Evolutionary conservation across 1,140 invertebrate genomes (phyloP), one percentile per base, ranked within the genome.

Genomic region (Araneus ventricosus): DNA sequence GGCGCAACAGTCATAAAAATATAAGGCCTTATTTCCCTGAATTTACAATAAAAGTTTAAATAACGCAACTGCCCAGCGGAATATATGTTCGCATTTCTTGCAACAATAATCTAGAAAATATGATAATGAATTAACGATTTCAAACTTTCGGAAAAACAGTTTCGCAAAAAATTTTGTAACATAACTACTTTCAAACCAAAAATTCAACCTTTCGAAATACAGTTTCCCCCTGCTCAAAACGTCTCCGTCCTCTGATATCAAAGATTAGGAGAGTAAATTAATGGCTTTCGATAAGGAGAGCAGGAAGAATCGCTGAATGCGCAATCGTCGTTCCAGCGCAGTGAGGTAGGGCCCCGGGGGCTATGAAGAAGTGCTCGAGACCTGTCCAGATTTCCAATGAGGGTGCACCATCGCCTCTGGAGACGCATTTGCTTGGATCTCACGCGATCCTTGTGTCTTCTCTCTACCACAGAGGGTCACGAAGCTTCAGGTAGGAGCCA

Each of bases 361-460:
- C 34, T 17, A 75, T n/a, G 17, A 88, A 63, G 52, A 67, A 88
- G 41, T 27, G 22, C 45, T 41, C 6, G 52, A 52, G 87, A 75
- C 87, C 34, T 67, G 61, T 88, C 63, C 87, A 88, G 63, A 88
- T 75, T 88, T 27, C 45, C 87, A 88, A 88, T 88, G 87, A 88
- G n/a, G 63, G 39, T 27, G 22, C 82, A 39, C 63, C 63, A 67
- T 67, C n/a, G 52, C 61, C 87, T 27, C 61, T 34, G 39, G 39
- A 75, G 34, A 84, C 39, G 82, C 82, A 87, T 87, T 84, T 84
- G 27, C 39, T 70, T 88, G 67, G 39, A 45, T 88, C 87, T 88
- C 87, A 88, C 87, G 87, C 87, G 39, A 88, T 88, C 34, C 30
- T 39, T 17, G 39, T 6, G 63, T 27, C 24, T 41, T 63, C 41